A percentile compares a stretch with the other conserved stretches of the same genome.
Conservation (phyloP, 2,113 vertebrate genomes). For the Chaenogobius annularis region DNA sequence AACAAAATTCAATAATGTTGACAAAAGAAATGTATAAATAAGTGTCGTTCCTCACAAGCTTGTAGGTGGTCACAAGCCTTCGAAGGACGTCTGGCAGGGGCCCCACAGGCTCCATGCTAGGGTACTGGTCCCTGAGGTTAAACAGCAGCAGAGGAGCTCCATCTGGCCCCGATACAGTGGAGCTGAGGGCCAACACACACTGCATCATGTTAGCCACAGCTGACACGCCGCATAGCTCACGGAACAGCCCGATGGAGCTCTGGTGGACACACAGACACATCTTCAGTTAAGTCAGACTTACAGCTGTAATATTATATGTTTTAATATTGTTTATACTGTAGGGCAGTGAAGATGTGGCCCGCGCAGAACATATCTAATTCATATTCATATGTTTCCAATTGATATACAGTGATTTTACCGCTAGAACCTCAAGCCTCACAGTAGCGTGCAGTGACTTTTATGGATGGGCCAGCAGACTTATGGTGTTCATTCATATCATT, state of each 20-base stretch:
- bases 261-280: constrained; percentile 38
- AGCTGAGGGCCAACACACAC: constrained; percentile 88
- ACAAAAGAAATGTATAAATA: not conserved
- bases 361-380: too few relatives aligned
- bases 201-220: constrained; percentile 95
- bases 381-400: too few relatives aligned
- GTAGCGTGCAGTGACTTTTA: too few relatives aligned
- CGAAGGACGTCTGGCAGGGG: constrained; percentile 90
- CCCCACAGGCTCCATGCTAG: constrained; percentile 89
- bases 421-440: too few relatives aligned
- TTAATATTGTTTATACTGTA: too few relatives aligned
- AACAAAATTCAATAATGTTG: too few relatives aligned
- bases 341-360: too few relatives aligned
- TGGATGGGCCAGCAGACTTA: too few relatives aligned
- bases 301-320: too few relatives aligned
- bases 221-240: constrained; percentile 91
- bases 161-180: constrained; percentile 85
- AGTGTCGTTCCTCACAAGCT: constrained; percentile 79
- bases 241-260: constrained; percentile 90
- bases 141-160: constrained; percentile 84
- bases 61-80: constrained; percentile 88
- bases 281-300: too few relatives aligned
- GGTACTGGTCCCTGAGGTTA: constrained; percentile 87
- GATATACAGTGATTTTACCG: too few relatives aligned
- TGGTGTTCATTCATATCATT: too few relatives aligned